Base-by-base conservation (phyloP, 2,797 vertebrate genomes). In the Petrocephalus schoutedeni region DNA sequence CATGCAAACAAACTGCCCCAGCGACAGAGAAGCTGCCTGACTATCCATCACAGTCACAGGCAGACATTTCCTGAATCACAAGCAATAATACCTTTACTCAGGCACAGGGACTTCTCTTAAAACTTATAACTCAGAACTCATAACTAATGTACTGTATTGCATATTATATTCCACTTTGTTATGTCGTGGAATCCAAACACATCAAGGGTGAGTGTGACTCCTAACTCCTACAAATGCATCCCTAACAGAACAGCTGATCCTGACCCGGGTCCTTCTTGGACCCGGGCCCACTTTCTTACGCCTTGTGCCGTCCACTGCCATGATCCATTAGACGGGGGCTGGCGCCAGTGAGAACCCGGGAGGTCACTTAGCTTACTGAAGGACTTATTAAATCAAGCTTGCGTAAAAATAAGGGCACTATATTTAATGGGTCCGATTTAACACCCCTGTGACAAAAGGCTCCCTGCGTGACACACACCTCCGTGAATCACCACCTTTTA, bases 301-400 rank as follows among this genome's bases (percentile, higher is more conserved):
- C 36, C 16, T 45, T n/a, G 41, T 77, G 71, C 36, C 71, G 41
- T 45, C 36, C 36, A 45, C 36, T 45, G 36, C 14, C 36, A 36
- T 8, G 32, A 45, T 77, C 36, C 71, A 77, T 77, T 77, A 77
- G 71, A 77, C 10, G 12, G 16, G 36, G 71, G 8, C 71, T 45
- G 71, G 71, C 71, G 71, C 71, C 71, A 77, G 36, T 77, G 32
- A 77, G 71, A 32, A 77, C 32, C 36, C 28, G 36, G 16, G 36
- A 77, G 71, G 71, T 41, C 14, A 0, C 32, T 45, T 32, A n/a
- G 36, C 71, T 77, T 14, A 77, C 32, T 45, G 71, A 77, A 41
- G 71, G 32, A 77, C 36, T 77, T 77, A 77, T 77, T 77, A 77
- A 77, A 77, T 77, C 71, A 77, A 41, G 71, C 36, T 4, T n/a